These are phyloP conservation scores for cattle (Bos taurus) DNA, from an alignment of 2,113 vertebrate species.

Conservation along the genomic window ARS-UCD2.0 NC_037339.1:318501-319000, in stretches of 20 bases:
- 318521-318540: not conserved
- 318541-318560: not conserved
- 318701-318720: slow-evolving; percentile 25
- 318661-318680: not conserved
- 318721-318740: not conserved
- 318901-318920: not conserved
- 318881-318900: not conserved
- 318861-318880: not conserved
- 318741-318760: not conserved
- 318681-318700: not conserved
- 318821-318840: not conserved
- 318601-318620: not conserved
- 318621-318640: not conserved
- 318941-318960: not conserved
- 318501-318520: not conserved
- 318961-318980: not conserved
- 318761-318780: not conserved
- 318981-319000: not conserved
- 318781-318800: not conserved
- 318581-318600: not conserved
- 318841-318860: not conserved
- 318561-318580: not conserved
- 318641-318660: not conserved
- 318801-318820: not conserved
- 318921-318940: slow-evolving; percentile 3